phyloP scores from a whole-genome alignment of 64 coral and sea anemone genomes.

The Cladopsammia gracilis region DNA sequence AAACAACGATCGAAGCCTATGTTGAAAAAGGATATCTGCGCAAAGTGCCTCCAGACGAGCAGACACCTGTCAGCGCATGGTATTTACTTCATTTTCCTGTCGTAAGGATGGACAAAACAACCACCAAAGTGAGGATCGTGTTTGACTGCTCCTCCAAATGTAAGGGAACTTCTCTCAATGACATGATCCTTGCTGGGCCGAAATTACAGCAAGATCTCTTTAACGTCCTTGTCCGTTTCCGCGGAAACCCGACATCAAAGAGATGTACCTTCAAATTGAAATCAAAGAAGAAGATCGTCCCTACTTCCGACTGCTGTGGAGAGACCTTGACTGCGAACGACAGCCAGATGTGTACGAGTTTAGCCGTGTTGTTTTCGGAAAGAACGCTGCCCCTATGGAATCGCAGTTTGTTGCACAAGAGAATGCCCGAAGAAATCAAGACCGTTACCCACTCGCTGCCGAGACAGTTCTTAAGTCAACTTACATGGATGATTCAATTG shows the following conservation, averaged over 20 bases:
- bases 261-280: background rate
- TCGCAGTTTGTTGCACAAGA: conserved; percentile 74
- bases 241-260: conserved; percentile 71
- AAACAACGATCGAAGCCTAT: conserved; percentile 1
- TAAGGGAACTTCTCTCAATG: too few species aligned
- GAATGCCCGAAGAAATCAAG: conserved; percentile 62
- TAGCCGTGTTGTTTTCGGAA: conserved; percentile 67
- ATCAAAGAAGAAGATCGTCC: conserved; percentile 46
- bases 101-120: conserved; percentile 9
- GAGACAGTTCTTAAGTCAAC: too few species aligned
- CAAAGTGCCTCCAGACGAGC: background rate
- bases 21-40: conserved; percentile 15
- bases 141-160: background rate
- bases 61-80: background rate
- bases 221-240: conserved; percentile 25
- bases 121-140: background rate
- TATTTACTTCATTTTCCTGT: conserved; percentile 43
- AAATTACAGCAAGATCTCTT: conserved; percentile 48
- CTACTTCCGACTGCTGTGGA: conserved; percentile 65
- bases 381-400: conserved; percentile 66
- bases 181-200: background rate
- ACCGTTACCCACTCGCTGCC: conserved; percentile 22
- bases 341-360: conserved; percentile 71
- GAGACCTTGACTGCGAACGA: conserved; percentile 40
- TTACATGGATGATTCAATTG: conserved; percentile 77